phyloP scores from a whole-genome alignment of 2,113 vertebrate species.

The Desmodus rotundus region DNA sequence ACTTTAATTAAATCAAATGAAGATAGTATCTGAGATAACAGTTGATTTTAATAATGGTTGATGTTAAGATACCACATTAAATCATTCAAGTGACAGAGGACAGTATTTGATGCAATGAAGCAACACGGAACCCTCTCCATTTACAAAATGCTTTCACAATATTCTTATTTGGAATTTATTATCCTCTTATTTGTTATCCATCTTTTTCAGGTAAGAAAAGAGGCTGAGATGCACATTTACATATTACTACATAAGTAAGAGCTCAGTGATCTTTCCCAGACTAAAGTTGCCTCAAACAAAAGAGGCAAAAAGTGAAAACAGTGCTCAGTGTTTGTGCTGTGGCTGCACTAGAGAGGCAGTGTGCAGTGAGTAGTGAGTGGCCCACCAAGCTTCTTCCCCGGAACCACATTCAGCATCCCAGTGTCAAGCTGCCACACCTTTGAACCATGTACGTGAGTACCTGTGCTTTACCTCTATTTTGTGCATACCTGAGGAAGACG shows the following conservation, averaged over 20 bases:
- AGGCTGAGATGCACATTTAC: neutral
- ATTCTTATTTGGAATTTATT: neutral
- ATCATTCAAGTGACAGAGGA: neutral
- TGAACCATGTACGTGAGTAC: neutral
- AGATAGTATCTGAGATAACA: neutral
- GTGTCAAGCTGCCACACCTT: neutral
- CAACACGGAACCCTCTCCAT: neutral
- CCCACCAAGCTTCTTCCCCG: neutral
- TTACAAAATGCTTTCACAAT: neutral
- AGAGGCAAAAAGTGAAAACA: neutral
- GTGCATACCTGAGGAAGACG: neutral
- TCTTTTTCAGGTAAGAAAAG: neutral
- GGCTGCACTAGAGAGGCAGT: neutral
- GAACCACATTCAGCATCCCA: neutral
- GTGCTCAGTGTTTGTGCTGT: neutral
- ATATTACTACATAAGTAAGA: neutral
- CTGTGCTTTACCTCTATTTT: neutral
- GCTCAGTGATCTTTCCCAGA: neutral
- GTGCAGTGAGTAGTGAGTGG: neutral
- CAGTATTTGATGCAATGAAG: neutral
- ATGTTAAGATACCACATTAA: neutral
- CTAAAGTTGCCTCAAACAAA: neutral
- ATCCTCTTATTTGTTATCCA: neutral
- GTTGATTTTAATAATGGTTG: neutral
- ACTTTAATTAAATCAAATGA: neutral